Evolutionary conservation across 2,888 invertebrate species (phyloP).

Genomic region (Mylabris sibirica): DNA sequence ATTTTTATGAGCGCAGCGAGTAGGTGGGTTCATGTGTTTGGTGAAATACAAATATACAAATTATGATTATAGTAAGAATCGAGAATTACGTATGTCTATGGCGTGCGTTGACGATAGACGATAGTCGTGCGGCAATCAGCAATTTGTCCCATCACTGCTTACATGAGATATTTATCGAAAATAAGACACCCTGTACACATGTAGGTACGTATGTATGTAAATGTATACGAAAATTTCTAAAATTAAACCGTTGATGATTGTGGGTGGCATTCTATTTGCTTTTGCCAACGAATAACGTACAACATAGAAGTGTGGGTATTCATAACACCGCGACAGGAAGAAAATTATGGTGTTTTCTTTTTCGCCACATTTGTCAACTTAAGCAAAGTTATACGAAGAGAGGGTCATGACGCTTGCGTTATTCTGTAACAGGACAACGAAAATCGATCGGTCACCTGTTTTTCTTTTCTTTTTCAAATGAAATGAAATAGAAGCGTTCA

Average conservation of each 20-base stretch:
- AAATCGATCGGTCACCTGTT: slow-evolving; percentile 33
- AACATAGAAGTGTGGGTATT: too few species aligned
- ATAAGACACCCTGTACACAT: too few species aligned
- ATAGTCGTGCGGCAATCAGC: too few species aligned
- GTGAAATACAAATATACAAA: too few species aligned
- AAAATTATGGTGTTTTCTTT: not conserved
- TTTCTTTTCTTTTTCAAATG: not conserved
- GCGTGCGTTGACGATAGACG: too few species aligned
- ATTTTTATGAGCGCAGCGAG: too few species aligned
- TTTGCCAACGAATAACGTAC: not conserved
- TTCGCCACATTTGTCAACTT: not conserved
- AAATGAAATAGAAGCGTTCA: slow-evolving; percentile 34
- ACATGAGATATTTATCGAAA: too few species aligned
- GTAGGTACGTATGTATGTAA: not conserved
- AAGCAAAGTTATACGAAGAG: slow-evolving; percentile 1
- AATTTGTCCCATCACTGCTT: too few species aligned
- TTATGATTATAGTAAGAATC: too few species aligned
- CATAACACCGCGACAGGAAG: not conserved
- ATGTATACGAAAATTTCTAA: not conserved
- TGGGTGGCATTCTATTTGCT: not conserved
- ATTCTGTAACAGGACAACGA: slow-evolving; percentile 23
- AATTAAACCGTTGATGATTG: not conserved
- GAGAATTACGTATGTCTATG: too few species aligned
- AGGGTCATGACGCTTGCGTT: slow-evolving; percentile 36
- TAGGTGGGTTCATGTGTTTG: too few species aligned